These are phyloP conservation scores for Zaprionus ornatus DNA, from an alignment of 1,140 invertebrate species.

Conservation along the genomic window DNA sequence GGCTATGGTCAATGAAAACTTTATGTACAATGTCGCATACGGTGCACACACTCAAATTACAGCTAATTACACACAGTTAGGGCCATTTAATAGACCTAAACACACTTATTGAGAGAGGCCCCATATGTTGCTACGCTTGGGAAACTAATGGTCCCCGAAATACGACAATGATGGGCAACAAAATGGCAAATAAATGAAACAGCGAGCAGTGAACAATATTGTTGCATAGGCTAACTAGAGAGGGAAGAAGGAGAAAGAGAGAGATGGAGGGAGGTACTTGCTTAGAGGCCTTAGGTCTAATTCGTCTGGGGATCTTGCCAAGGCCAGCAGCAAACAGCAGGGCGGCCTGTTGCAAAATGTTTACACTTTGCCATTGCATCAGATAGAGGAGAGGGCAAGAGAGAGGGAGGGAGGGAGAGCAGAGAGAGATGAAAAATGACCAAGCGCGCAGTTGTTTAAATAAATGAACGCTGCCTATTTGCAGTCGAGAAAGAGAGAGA, in stretches of 20 bases:
- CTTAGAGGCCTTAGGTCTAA: not conserved
- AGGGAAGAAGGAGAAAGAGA: not conserved
- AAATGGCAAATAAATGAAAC: constrained; percentile 26
- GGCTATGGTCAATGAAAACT: constrained; percentile 60
- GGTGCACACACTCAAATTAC: constrained; percentile 56
- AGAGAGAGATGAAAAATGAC: not conserved
- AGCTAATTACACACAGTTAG: constrained; percentile 59
- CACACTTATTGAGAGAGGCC: constrained; percentile 19
- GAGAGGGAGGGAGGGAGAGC: not conserved
- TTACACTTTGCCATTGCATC: constrained; percentile 35
- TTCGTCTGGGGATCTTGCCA: constrained; percentile 32
- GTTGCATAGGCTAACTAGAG: not conserved
- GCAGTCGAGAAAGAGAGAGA: not conserved
- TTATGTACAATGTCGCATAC: constrained; percentile 37
- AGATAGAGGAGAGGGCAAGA: constrained; percentile 3
- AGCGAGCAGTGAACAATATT: constrained; percentile 11
- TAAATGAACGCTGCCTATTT: constrained; percentile 11
- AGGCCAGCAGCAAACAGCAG: constrained; percentile 39
- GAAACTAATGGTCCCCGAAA: constrained; percentile 44
- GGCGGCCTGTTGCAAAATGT: constrained; percentile 44
- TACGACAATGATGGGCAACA: constrained; percentile 32
- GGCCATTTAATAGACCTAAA: constrained; percentile 63
- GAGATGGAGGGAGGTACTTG: not conserved
- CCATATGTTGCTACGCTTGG: constrained; percentile 50
- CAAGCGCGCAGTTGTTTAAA: constrained; percentile 27